Conservation (phyloP, 2,888 invertebrate genomes). For the Xiphydria camelus region DNA sequence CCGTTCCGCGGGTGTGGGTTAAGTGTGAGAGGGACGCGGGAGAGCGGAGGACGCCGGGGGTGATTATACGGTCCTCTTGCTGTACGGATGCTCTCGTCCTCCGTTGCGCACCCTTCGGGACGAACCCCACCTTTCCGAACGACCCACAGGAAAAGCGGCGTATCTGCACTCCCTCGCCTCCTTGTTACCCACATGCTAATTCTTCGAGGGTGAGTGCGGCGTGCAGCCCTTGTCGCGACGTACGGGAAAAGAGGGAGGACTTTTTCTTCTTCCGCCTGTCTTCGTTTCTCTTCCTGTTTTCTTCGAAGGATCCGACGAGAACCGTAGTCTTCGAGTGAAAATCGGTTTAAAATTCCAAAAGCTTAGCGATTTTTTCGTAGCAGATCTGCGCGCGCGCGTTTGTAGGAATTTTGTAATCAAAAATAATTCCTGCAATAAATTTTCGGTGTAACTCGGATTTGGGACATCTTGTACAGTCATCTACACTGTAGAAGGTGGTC, state of each 20-base stretch:
- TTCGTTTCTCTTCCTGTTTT: not conserved
- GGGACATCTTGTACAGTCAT: too few species aligned
- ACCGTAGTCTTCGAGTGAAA: too few species aligned
- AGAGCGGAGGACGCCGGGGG: conserved; percentile 9
- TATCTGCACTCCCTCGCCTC: conserved; percentile 15
- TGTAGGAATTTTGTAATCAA: too few species aligned
- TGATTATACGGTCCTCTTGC: conserved; percentile 34
- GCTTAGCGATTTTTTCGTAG: too few species aligned
- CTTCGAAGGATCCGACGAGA: too few species aligned
- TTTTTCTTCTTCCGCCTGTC: not conserved
- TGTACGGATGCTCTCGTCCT: not conserved
- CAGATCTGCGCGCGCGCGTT: too few species aligned
- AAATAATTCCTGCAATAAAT: too few species aligned
- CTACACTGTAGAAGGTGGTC: too few species aligned
- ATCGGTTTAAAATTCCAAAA: too few species aligned
- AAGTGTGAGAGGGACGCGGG: not conserved
- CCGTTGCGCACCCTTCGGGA: too few species aligned
- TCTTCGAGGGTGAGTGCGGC: conserved; percentile 23
- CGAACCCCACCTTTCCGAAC: not conserved
- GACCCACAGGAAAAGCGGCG: not conserved
- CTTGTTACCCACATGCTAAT: conserved; percentile 39
- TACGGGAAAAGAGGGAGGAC: too few species aligned
- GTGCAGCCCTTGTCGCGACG: not conserved
- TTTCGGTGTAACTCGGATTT: too few species aligned
- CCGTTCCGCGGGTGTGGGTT: conserved; percentile 1